Conservation (phyloP, 2,797 vertebrate genomes). For the Cryptoblepharus egeriae region DNA sequence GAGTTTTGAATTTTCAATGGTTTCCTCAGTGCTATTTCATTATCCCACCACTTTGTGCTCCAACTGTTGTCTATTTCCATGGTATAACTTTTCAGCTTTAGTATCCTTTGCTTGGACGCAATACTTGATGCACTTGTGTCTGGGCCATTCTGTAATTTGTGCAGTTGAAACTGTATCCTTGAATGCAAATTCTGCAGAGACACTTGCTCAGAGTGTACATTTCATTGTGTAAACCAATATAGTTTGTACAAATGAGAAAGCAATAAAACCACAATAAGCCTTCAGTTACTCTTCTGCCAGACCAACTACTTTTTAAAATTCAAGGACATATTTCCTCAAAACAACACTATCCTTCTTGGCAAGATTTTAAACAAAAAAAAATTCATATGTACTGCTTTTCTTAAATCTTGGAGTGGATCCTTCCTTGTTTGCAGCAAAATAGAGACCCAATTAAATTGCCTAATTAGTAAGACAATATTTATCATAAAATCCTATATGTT, state of each 20-base stretch:
- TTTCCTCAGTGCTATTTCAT: slow-evolving; percentile 18
- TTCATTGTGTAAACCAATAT: slow-evolving; percentile 66
- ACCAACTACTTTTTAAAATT: slow-evolving; percentile 57
- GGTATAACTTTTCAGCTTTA: slow-evolving; percentile 55
- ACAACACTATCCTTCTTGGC: slow-evolving; percentile 27
- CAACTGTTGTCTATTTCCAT: slow-evolving; percentile 69
- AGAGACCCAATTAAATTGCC: slow-evolving; percentile 39
- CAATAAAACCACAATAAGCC: slow-evolving; percentile 66
- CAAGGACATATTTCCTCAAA: slow-evolving; percentile 47
- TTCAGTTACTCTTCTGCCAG: slow-evolving; percentile 58
- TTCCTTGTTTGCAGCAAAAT: slow-evolving; percentile 48
- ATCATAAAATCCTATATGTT: slow-evolving; percentile 17
- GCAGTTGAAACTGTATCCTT: slow-evolving; percentile 63
- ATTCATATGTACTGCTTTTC: slow-evolving; percentile 67
- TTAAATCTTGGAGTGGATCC: slow-evolving; percentile 47
- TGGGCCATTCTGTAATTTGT: slow-evolving; percentile 66
- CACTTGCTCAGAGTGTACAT: slow-evolving; percentile 63
- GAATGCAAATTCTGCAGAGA: slow-evolving; percentile 65
- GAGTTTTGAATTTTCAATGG: slow-evolving; percentile 47
- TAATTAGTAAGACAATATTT: slow-evolving; percentile 18
- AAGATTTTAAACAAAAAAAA: slow-evolving; percentile 56
- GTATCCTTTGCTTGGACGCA: slow-evolving; percentile 51
- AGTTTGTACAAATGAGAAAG: slow-evolving; percentile 68
- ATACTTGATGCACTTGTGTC: slow-evolving; percentile 52
- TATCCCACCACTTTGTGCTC: slow-evolving; percentile 31